A percentile compares a stretch with the other conserved stretches of the same genome.
phyloP scores from a whole-genome alignment of 2,113 vertebrate genomes.

The Solea senegalensis region DNA sequence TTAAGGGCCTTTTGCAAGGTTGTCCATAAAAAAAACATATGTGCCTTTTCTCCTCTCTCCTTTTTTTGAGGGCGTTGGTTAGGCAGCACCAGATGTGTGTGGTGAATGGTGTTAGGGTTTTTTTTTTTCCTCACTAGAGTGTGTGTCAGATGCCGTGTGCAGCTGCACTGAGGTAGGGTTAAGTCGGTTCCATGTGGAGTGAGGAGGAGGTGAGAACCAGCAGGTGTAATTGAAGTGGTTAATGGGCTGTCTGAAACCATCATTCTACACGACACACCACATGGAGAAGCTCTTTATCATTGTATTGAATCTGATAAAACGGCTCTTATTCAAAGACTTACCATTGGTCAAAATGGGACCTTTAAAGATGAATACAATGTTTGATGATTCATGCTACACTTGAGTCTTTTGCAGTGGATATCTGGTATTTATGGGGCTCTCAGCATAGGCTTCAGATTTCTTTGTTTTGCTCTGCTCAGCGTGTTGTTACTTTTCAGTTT shows the following conservation, averaged over 20 bases:
- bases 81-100: conserved; percentile 70
- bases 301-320: conserved; percentile 31
- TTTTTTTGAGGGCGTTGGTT: conserved; percentile 36
- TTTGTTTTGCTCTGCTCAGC: neutral
- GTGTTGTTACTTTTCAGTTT: conserved; percentile 16
- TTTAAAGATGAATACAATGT: conserved; percentile 27
- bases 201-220: conserved; percentile 68
- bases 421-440: conserved; percentile 24
- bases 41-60: conserved; percentile 34
- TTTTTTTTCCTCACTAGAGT: conserved; percentile 53
- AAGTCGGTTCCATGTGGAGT: conserved; percentile 56
- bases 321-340: conserved; percentile 6
- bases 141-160: conserved; percentile 53
- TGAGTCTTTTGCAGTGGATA: conserved; percentile 11
- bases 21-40: conserved; percentile 73
- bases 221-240: conserved; percentile 67
- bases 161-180: conserved; percentile 53
- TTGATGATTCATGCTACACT: conserved; percentile 23
- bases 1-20: conserved; percentile 62
- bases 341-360: conserved; percentile 1
- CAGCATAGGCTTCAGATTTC: conserved; percentile 1
- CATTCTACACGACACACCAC: conserved; percentile 28
- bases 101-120: conserved; percentile 46
- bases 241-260: conserved; percentile 63
- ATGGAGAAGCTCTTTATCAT: conserved; percentile 43